A percentile compares a stretch with the other conserved stretches of the same genome.
phyloP scores from a whole-genome alignment of 2,888 invertebrate genomes.

The Diaperis boleti region DNA sequence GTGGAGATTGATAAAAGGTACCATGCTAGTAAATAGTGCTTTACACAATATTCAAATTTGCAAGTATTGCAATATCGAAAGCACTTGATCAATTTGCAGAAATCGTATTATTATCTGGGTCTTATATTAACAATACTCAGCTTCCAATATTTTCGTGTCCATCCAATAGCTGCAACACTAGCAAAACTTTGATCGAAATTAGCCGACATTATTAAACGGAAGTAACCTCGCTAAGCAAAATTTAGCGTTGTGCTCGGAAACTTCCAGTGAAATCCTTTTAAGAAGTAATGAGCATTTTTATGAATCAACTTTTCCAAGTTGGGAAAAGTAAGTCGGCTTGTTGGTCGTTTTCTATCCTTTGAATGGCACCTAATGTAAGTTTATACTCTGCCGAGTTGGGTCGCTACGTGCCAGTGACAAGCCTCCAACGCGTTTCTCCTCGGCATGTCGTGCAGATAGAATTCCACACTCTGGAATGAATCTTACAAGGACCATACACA shows the following conservation, averaged over 20 bases:
- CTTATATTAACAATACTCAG: no score
- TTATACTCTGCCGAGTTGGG: slow-evolving; percentile 29
- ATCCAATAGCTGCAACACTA: no score
- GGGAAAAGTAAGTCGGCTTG: slow-evolving; percentile 31
- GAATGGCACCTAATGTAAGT: slow-evolving; percentile 40
- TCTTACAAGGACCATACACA: slow-evolving; percentile 28
- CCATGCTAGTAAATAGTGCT: no score
- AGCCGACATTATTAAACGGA: slow-evolving; percentile 29
- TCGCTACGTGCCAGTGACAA: slow-evolving; percentile 30
- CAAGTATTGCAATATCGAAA: no score
- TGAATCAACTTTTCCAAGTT: slow-evolving; percentile 34
- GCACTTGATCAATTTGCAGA: no score
- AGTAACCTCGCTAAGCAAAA: slow-evolving; percentile 6
- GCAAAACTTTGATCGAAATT: slow-evolving; percentile 23
- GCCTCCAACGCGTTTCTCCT: slow-evolving; percentile 6
- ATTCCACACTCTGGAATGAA: slow-evolving; percentile 29
- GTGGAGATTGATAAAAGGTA: no score
- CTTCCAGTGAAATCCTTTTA: slow-evolving; percentile 34
- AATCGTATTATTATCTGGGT: no score
- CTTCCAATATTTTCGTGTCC: no score
- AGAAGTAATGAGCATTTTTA: slow-evolving; percentile 40
- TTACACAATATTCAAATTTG: no score
- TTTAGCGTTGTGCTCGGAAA: slow-evolving; percentile 17
- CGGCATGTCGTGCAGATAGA: slow-evolving; percentile 18
- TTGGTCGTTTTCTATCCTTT: slow-evolving; percentile 35